Evolutionary conservation across 1,140 invertebrate genomes (phyloP).

Genomic region (Drosophila melanogaster): Release_6_plus_ISO1_MT NT_033777.3:29341001-29341500

Average conservation of each 20-base stretch:
- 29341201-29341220: conserved; percentile 81
- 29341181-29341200: conserved; percentile 74
- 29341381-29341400: conserved; percentile 78
- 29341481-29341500: conserved; percentile 1
- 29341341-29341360: conserved; percentile 64
- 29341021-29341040: conserved; percentile 66
- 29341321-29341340: conserved; percentile 30
- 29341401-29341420: conserved; percentile 54
- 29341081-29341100: conserved; percentile 58
- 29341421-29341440: conserved; percentile 55
- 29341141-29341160: conserved; percentile 68
- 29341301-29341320: conserved; percentile 21
- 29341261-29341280: not conserved
- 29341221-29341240: conserved; percentile 68
- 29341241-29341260: conserved; percentile 16
- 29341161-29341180: conserved; percentile 76
- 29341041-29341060: conserved; percentile 51
- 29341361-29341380: conserved; percentile 75
- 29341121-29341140: conserved; percentile 51
- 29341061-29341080: not conserved
- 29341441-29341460: not conserved
- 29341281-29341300: conserved; percentile 5
- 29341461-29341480: not conserved
- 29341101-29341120: conserved; percentile 38
- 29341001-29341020: conserved; percentile 35